Conservation (phyloP, 2,797 vertebrate species). For the Eidolon dupreanum region DNA sequence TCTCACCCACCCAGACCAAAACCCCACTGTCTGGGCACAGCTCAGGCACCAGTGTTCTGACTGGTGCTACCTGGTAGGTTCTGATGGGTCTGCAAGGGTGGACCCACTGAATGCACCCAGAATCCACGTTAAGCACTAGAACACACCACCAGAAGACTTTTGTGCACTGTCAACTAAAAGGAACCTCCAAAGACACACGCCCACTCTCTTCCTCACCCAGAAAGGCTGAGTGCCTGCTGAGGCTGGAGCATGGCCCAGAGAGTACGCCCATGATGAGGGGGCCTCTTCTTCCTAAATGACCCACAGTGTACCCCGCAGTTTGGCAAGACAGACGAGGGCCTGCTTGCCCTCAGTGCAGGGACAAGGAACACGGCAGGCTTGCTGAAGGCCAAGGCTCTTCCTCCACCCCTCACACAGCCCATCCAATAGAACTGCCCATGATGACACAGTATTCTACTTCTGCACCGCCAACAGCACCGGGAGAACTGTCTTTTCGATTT, state of each 20-base stretch:
- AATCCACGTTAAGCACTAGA: background rate
- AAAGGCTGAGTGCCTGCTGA: background rate
- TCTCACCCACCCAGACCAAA: background rate
- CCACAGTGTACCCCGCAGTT: fast-evolving
- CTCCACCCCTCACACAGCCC: background rate
- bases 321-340: background rate
- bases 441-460: background rate
- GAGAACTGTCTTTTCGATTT: background rate
- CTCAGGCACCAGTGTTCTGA: background rate
- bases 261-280: too few relatives aligned
- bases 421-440: background rate
- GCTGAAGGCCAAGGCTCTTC: background rate
- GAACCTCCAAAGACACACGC: background rate
- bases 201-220: background rate
- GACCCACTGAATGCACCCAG: background rate
- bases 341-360: background rate
- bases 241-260: too few relatives aligned
- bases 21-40: background rate
- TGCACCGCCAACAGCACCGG: background rate
- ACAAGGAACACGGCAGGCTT: background rate
- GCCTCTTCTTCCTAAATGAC: background rate
- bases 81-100: background rate
- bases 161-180: background rate
- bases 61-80: background rate
- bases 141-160: background rate